Base-by-base conservation (phyloP, 2,797 vertebrate species). In the Cynopterus sphinx region DNA sequence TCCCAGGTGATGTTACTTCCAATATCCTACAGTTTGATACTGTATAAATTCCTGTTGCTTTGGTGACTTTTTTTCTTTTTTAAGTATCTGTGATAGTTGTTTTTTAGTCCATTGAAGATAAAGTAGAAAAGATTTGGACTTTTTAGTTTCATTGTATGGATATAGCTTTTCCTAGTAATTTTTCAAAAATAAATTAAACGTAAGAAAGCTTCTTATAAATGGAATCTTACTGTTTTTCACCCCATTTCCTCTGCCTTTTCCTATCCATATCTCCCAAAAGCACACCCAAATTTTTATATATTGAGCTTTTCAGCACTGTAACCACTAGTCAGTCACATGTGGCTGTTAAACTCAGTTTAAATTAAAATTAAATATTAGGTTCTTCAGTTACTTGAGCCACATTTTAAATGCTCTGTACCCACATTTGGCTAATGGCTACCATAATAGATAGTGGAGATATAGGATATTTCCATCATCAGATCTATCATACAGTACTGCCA, bases 181-280 rank as follows among this genome's bases (percentile, higher is more conserved):
- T 41, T 59, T 86, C 8, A 49, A 87, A 96, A 93, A 83, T 67
- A 87, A 61, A 49, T 85, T 55, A 78, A 79, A n/a, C 28, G 28
- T 28, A 87, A 75, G 26, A 46, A 70, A 77, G 59, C 81, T 75
- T 68, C 33, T 90, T 82, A 71, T 46, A 94, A 93, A 24, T 19
- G 7, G 31, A 94, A 55, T 91, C 59, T 46, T 61, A 74, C 15
- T 78, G 2, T n/a, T 43, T 79, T 75, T 53, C 51, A 13, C 51
- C 22, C 21, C 16, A 41, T 86, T 91, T 87, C 28, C 5, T 82
- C 26, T 75, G 19, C 36, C 21, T 77, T 91, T 75, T 15, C 11
- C 2, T 82, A 12, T 33, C 53, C 3, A 0, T 90, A 22, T 49
- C n/a, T 87, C 53, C 53, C 61, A 46, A 33, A 95, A 86, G 26